Conservation (phyloP, 2,113 vertebrate species). For the Puma concolor region DNA sequence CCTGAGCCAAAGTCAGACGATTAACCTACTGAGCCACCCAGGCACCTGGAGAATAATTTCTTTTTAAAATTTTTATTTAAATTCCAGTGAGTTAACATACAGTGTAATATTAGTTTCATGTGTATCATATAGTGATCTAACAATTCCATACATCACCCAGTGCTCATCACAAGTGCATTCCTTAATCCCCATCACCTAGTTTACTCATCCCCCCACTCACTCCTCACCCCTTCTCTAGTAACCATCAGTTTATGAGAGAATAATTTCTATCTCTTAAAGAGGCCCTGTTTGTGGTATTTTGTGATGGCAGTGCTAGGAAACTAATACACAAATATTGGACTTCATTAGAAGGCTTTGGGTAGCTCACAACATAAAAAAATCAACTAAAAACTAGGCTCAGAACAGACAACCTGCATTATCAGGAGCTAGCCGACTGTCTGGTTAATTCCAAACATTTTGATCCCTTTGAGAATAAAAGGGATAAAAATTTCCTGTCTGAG, state of each 20-base stretch:
- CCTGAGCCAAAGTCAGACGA: too few species aligned
- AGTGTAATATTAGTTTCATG: neutral
- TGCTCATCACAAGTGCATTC: neutral
- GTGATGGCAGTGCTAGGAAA: neutral
- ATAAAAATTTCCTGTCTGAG: neutral
- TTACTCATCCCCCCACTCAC: neutral
- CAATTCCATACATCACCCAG: neutral
- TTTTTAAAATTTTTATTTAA: neutral
- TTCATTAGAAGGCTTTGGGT: neutral
- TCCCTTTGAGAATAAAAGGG: neutral
- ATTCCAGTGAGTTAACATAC: neutral
- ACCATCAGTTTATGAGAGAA: neutral
- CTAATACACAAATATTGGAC: neutral
- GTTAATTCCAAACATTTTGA: neutral
- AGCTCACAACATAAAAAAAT: neutral
- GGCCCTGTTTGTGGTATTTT: neutral
- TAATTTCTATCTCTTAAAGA: neutral
- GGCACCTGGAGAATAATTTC: neutral
- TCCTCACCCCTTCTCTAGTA: neutral
- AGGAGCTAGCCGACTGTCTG: neutral
- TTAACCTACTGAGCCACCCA: too few species aligned
- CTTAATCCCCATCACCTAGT: neutral
- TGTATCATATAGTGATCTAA: neutral
- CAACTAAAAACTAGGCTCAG: neutral
- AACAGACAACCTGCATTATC: neutral